Evolutionary conservation across 30 jellyfish, hydroid and myxozoan genomes (phyloP).

Genomic region (Aurelia coerulea): DNA sequence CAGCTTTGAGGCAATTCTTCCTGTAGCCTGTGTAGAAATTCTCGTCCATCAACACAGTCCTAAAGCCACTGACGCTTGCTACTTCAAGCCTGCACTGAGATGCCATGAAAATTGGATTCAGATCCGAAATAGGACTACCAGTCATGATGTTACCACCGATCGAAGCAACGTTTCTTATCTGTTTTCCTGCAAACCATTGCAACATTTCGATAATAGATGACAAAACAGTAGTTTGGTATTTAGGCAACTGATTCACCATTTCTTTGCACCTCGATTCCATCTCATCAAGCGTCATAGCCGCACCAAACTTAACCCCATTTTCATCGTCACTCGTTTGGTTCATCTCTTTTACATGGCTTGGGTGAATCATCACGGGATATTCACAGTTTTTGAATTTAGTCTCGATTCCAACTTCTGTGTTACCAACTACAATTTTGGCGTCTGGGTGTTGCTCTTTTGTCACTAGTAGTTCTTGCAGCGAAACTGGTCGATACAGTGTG

Average conservation of each 20-base stretch:
- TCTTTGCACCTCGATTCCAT: slow-evolving; percentile 20
- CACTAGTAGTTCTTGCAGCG: neutral
- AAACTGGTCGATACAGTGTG: slow-evolving; percentile 16
- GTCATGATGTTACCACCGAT: slow-evolving; percentile 27
- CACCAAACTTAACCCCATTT: slow-evolving; percentile 37
- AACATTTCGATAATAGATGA: slow-evolving; percentile 29
- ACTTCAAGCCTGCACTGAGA: slow-evolving; percentile 31
- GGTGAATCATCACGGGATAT: slow-evolving; percentile 32
- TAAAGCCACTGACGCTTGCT: slow-evolving; percentile 1
- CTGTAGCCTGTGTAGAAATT: slow-evolving; percentile 39
- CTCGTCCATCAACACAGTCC: slow-evolving; percentile 12
- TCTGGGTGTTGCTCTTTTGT: slow-evolving; percentile 4
- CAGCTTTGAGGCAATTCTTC: slow-evolving; percentile 20
- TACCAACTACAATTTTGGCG: slow-evolving; percentile 48
- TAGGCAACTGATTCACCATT: neutral
- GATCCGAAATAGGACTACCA: slow-evolving; percentile 31
- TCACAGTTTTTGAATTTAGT: slow-evolving; percentile 20
- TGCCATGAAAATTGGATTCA: slow-evolving; percentile 56
- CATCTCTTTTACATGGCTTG: slow-evolving; percentile 41
- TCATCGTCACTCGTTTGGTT: neutral
- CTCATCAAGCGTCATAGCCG: slow-evolving; percentile 27
- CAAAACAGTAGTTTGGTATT: slow-evolving; percentile 5
- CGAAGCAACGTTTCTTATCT: slow-evolving; percentile 36
- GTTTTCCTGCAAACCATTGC: slow-evolving; percentile 58
- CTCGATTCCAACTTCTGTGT: slow-evolving; percentile 46